Base-by-base conservation (phyloP, 2,888 invertebrate genomes). In the Melipona beecheii region DNA sequence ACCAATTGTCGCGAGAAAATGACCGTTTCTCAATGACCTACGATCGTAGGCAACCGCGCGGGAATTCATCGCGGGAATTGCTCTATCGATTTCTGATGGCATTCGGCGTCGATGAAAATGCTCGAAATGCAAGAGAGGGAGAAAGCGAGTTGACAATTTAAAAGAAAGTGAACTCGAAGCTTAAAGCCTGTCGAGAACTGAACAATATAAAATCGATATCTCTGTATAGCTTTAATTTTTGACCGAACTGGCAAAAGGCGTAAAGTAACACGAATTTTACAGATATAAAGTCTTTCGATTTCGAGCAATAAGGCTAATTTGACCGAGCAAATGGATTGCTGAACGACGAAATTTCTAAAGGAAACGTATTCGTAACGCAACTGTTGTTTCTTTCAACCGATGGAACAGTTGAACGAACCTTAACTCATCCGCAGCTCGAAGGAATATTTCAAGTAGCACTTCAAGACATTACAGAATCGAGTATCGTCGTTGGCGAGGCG, bases 1-100 rank as follows among this genome's bases (percentile, higher is more conserved):
- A 52, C 68, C 56, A 50, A 66, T 54, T 71, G 43, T 58, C 56
- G 54, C 19, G 50, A 77, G 6, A n/a, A 36, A 60, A n/a, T n/a
- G n/a, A n/a, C 6, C 50, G 58, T 52, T 58, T 11, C 27, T 49
- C 52, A 49, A 54, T 49, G 68, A 27, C n/a, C 36, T 9, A 36
- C 36, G 36, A 36, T 36, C 36, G 36, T 36, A 0, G 36, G 36
- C 9, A 36, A 36, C 5, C 36, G 36, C 36, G 36, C 36, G 36
- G 6, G 9, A 36, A 36, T 36, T 36, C 36, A 36, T 36, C 68
- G 52, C n/a, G 69, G 69, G 54, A 15, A 24, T 50, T 66, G 31
- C 9, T 74, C 31, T 24, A n/a, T 66, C 58, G 43, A 66, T 52
- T 52, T 66, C 24, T 43, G 21, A 2, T 21, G n/a, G 15, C 36